phyloP scores from a whole-genome alignment of 2,113 vertebrate genomes.

The Psophia crepitans region DNA sequence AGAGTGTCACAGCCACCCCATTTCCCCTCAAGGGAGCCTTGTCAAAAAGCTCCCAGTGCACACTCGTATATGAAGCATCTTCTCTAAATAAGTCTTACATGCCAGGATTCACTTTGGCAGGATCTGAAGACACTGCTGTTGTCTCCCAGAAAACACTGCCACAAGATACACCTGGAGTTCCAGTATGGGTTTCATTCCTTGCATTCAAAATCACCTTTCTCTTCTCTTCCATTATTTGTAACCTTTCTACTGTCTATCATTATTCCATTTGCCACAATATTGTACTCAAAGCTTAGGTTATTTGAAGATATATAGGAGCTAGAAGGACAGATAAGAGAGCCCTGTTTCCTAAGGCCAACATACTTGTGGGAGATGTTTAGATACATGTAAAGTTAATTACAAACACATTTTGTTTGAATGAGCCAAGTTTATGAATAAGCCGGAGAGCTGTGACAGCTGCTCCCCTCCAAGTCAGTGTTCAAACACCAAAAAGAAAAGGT shows the following conservation, averaged over 20 bases:
- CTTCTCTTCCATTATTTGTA: not conserved
- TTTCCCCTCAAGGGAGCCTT: not conserved
- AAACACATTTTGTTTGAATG: not conserved
- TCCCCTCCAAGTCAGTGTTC: not conserved
- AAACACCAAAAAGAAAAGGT: not conserved
- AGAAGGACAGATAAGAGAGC: not conserved
- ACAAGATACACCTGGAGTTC: not conserved
- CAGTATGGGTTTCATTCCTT: not conserved
- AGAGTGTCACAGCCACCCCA: not conserved
- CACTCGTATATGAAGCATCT: not conserved
- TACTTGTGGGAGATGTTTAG: not conserved
- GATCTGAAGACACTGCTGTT: not conserved
- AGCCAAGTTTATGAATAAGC: not conserved
- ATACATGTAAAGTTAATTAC: not conserved
- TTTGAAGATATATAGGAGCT: not conserved
- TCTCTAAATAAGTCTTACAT: not conserved
- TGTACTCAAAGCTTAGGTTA: not conserved
- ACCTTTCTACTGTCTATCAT: not conserved
- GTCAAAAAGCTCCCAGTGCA: not conserved
- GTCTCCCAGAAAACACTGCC: not conserved
- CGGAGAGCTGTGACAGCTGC: not conserved
- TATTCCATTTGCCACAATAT: not conserved
- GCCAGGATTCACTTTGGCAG: not conserved
- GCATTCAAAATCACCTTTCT: not conserved
- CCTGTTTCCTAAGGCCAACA: not conserved